Evolutionary conservation across 2,888 invertebrate genomes (phyloP).

Genomic region (Caenorhabditis doughertyi): DNA sequence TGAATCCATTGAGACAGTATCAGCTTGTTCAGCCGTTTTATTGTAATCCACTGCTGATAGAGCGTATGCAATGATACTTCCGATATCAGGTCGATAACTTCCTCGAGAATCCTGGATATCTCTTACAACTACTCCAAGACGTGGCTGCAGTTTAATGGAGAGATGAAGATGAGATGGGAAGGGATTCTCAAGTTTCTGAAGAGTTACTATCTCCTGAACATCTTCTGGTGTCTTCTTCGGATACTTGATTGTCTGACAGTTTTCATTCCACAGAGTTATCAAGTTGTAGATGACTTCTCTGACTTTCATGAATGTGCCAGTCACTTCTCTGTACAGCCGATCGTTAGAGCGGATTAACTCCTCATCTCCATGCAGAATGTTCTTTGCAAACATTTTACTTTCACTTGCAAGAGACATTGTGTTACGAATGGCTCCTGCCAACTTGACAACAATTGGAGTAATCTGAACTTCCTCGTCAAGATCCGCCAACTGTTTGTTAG

Average conservation of each 20-base stretch:
- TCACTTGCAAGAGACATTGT: no score
- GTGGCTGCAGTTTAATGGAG: slow-evolving; percentile 66
- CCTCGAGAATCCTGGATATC: no score
- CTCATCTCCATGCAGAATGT: slow-evolving; percentile 34
- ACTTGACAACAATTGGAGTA: no score
- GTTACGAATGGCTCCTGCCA: no score
- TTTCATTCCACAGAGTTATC: no score
- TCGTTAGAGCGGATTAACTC: slow-evolving; percentile 55
- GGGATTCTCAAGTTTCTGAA: slow-evolving; percentile 71
- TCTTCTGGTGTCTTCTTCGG: no score
- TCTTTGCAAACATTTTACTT: slow-evolving; percentile 48
- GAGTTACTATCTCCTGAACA: no score
- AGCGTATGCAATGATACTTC: slow-evolving; percentile 91
- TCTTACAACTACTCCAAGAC: no score
- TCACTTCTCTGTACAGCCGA: slow-evolving; percentile 59
- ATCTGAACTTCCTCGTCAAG: no score
- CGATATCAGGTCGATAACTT: no score
- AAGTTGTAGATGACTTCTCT: slow-evolving; percentile 73
- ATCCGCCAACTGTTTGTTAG: no score
- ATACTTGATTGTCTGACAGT: no score
- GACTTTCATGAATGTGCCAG: slow-evolving; percentile 70
- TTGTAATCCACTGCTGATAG: slow-evolving; percentile 88
- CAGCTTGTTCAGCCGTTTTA: slow-evolving; percentile 37
- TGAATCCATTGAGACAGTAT: slow-evolving; percentile 48
- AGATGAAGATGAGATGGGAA: slow-evolving; percentile 75